Evolutionary conservation across 2,888 invertebrate genomes (phyloP).

Genomic region (Lottia gigantea): DNA sequence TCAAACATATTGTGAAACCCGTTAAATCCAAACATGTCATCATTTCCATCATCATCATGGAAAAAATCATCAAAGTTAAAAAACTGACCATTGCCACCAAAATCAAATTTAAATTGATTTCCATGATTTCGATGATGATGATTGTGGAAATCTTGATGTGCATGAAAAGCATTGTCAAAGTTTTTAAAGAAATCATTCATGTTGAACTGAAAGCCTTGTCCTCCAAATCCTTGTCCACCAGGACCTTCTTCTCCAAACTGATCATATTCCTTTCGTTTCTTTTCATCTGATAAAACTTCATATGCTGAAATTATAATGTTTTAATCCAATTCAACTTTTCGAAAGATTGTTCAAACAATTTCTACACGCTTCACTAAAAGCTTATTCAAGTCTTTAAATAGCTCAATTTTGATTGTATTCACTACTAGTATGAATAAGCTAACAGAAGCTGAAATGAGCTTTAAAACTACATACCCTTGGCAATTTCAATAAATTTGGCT

Average conservation of each 20-base stretch:
- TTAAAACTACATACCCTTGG: constrained; percentile 68
- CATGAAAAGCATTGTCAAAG: constrained; percentile 56
- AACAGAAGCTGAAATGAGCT: too few species aligned
- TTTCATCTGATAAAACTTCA: constrained; percentile 69
- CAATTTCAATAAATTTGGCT: constrained; percentile 71
- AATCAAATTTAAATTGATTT: constrained; percentile 28
- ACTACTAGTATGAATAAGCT: too few species aligned
- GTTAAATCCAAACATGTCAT: constrained; percentile 56
- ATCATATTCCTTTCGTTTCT: constrained; percentile 69
- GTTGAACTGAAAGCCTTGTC: constrained; percentile 49
- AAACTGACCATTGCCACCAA: constrained; percentile 36
- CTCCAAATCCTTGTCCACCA: constrained; percentile 43
- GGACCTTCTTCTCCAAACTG: constrained; percentile 65
- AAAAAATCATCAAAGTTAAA: constrained; percentile 66
- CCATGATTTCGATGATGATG: constrained; percentile 37
- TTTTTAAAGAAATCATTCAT: constrained; percentile 69
- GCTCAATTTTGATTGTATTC: too few species aligned
- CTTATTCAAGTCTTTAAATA: too few species aligned
- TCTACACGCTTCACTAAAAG: too few species aligned
- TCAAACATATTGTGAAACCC: constrained; percentile 25
- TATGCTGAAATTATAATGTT: constrained; percentile 66
- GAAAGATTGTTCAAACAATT: background rate
- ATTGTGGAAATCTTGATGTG: constrained; percentile 42
- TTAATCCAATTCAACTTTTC: background rate
- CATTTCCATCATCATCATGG: constrained; percentile 60